Evolutionary conservation across 92 coral and sea anemone genomes (phyloP), one percentile per base, ranked within the genome.

Genomic region (Plumapathes pennacea): DNA sequence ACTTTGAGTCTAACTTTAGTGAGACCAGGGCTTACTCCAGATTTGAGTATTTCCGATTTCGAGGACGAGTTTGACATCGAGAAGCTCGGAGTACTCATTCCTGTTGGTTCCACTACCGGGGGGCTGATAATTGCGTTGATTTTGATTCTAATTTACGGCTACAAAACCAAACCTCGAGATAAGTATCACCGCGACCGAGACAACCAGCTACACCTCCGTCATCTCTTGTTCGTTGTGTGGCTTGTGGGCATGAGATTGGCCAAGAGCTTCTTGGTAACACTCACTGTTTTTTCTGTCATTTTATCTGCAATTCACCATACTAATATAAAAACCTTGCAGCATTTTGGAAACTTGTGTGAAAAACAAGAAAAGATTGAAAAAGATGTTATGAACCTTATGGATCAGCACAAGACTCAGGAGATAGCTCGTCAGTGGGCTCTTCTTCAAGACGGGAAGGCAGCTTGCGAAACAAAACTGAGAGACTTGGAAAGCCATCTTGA

Each of bases 151-250:
- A 64, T 85, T 10, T 85, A 80, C 59, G 94, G 88, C 21, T 85
- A 80, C 81, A 80, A 69, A 19, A 85, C 94, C 5, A 67, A 79
- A 36, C 88, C 94, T 3, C 74, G 69, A 50, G 94, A 85, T 40
- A 29, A 54, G 13, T 53, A 51, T 50, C 94, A 85, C 5, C 78
- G 94, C 0, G 94, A 85, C 62, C 59, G 94, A 12, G 88, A 74
- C 60, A 85, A 78, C 46, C 59, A 54, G 18, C 47, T 85, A 7
- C 94, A 85, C 37, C 80, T 85, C 36, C 74, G 94, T n/a, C 94
- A 85, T 40, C 15, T 85, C 25, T 32, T 85, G 50, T 85, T 62
- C 46, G 88, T 85, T 15, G 75, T 80, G 10, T 85, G 94, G 94
- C 75, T 80, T 25, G 94, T 85, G 4, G 94, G 84, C 1, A 69